These are phyloP conservation scores for Ceryle rudis DNA, from an alignment of 2,797 vertebrate species.

Conservation along the genomic window DNA sequence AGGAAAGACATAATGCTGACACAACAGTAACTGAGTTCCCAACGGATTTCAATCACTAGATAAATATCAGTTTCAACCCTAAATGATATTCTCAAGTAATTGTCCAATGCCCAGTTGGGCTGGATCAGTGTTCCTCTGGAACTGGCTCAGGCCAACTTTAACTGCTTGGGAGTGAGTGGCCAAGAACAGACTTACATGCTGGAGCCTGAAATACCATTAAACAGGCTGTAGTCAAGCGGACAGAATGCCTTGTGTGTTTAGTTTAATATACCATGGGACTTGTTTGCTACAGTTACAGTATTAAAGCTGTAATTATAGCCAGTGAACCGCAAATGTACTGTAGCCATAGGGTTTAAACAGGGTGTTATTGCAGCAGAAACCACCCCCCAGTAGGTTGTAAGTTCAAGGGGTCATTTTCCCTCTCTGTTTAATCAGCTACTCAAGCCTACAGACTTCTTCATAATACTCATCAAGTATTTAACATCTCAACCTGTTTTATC, in stretches of 20 bases:
- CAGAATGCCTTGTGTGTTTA: slow-evolving; percentile 58
- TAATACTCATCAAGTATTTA: slow-evolving; percentile 76
- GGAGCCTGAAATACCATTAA: slow-evolving; percentile 79
- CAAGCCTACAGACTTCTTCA: slow-evolving; percentile 67
- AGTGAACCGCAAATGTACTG: slow-evolving; percentile 80
- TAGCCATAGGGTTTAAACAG: slow-evolving; percentile 68
- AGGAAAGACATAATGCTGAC: slow-evolving; percentile 79
- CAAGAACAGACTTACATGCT: slow-evolving; percentile 74
- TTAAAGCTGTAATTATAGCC: slow-evolving; percentile 81
- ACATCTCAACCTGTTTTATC: not conserved
- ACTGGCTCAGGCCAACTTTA: slow-evolving; percentile 73
- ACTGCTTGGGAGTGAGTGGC: slow-evolving; percentile 66
- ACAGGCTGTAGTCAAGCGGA: slow-evolving; percentile 73
- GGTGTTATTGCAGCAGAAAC: slow-evolving; percentile 71
- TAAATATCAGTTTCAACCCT: slow-evolving; percentile 80
- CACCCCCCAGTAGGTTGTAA: slow-evolving; percentile 71
- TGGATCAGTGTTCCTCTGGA: slow-evolving; percentile 77
- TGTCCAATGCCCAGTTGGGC: slow-evolving; percentile 75
- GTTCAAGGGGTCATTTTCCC: slow-evolving; percentile 75
- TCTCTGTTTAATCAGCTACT: slow-evolving; percentile 29
- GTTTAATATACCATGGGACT: slow-evolving; percentile 69
- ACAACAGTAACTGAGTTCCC: slow-evolving; percentile 69
- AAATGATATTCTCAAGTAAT: slow-evolving; percentile 75
- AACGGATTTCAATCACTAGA: slow-evolving; percentile 81
- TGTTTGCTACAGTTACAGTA: slow-evolving; percentile 78